These are phyloP conservation scores for Cyanocitta stelleri DNA, from an alignment of 2,113 vertebrate genomes.

Conservation along the genomic window DNA sequence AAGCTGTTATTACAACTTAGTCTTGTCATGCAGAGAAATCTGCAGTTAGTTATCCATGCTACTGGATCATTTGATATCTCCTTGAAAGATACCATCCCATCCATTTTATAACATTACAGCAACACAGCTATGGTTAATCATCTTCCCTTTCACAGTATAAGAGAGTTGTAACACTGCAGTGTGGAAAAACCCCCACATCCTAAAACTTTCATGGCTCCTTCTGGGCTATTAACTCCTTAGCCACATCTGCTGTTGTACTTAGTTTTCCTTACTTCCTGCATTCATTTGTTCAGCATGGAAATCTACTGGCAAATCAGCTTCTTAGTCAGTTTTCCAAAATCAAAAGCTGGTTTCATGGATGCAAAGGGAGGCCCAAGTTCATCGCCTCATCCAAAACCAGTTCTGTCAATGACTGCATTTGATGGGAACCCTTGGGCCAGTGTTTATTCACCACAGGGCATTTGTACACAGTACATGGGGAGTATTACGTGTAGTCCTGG, in stretches of 20 bases:
- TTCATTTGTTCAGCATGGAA: background rate
- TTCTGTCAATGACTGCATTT: background rate
- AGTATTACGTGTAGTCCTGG: background rate
- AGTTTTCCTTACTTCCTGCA: background rate
- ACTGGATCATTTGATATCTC: background rate
- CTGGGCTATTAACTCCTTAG: background rate
- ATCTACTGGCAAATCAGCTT: background rate
- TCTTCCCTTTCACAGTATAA: background rate
- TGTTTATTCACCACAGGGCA: background rate
- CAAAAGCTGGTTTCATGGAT: background rate
- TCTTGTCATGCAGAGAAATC: background rate
- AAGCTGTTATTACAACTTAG: slow-evolving; percentile 8
- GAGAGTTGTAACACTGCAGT: background rate
- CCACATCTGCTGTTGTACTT: background rate
- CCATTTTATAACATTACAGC: background rate
- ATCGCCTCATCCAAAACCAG: background rate
- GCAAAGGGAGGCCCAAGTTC: background rate
- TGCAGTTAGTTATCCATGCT: background rate
- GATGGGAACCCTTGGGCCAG: background rate
- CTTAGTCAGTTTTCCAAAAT: background rate
- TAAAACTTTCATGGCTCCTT: background rate
- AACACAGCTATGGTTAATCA: background rate
- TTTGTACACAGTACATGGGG: background rate
- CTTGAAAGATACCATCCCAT: background rate
- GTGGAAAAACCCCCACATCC: background rate